Conservation (phyloP, 2,113 vertebrate species). For the Procavia capensis region DNA sequence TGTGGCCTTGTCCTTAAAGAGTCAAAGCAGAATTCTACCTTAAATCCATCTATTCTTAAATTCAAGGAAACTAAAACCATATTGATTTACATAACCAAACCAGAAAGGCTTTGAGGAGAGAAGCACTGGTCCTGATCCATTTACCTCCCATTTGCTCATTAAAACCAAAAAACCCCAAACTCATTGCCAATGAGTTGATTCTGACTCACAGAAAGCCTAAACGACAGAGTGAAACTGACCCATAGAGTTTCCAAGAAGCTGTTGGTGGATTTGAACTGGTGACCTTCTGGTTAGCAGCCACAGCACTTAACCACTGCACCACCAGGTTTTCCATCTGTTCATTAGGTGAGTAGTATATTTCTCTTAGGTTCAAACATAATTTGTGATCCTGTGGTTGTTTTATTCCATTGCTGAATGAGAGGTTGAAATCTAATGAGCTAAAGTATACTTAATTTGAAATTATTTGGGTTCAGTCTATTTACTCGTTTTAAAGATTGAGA, state of each 20-base stretch:
- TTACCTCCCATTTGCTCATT: background rate
- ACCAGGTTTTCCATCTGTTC: too few species aligned
- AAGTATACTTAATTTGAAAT: slow-evolving; percentile 29
- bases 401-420: slow-evolving; percentile 42
- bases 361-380: background rate
- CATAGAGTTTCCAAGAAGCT: too few species aligned
- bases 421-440: background rate
- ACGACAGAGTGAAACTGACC: too few species aligned
- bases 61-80: background rate
- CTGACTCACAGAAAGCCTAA: too few species aligned
- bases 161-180: too few species aligned
- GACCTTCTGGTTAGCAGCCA: too few species aligned
- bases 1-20: background rate
- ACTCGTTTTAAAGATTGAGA: slow-evolving; percentile 6
- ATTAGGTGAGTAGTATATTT: background rate
- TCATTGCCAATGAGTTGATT: too few species aligned
- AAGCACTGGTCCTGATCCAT: background rate
- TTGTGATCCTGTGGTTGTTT: slow-evolving; percentile 29
- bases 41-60: background rate
- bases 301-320: too few species aligned
- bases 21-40: background rate
- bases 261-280: too few species aligned
- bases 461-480: slow-evolving; percentile 30
- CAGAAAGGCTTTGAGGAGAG: background rate
- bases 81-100: background rate